Percentiles rank a stretch among this genome's conserved stretches.
phyloP scores from a whole-genome alignment of 1,140 invertebrate species.

The Pectinophora gossypiella region DNA sequence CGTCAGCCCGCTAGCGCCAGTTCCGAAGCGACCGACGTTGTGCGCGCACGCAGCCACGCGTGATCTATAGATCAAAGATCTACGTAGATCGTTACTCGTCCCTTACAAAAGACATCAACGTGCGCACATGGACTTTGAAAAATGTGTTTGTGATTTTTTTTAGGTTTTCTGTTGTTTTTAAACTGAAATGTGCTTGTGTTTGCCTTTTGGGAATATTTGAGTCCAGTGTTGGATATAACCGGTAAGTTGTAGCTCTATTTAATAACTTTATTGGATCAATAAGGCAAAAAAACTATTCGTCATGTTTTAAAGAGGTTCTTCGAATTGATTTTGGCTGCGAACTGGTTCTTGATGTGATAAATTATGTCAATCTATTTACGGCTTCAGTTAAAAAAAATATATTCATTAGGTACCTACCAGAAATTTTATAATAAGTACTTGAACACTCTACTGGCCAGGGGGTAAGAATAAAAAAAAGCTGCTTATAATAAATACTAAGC shows the following conservation, averaged over 20 bases:
- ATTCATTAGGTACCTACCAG: too few relatives aligned
- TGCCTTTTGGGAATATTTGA: not conserved
- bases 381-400: too few relatives aligned
- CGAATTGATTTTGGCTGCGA: too few relatives aligned
- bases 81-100: not conserved
- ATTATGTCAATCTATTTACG: too few relatives aligned
- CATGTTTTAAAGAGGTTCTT: too few relatives aligned
- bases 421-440: too few relatives aligned
- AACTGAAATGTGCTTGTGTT: slow-evolving; percentile 8
- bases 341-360: too few relatives aligned
- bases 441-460: too few relatives aligned
- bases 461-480: too few relatives aligned
- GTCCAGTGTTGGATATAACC: not conserved
- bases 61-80: not conserved
- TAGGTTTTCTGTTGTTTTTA: not conserved
- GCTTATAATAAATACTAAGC: too few relatives aligned
- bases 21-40: not conserved
- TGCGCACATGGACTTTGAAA: not conserved
- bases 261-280: not conserved
- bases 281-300: too few relatives aligned
- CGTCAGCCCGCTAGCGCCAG: slow-evolving; percentile 1
- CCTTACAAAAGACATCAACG: slow-evolving; percentile 2
- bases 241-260: not conserved
- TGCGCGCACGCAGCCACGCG: slow-evolving; percentile 5
- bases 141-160: slow-evolving; percentile 5